Conservation (phyloP, 1,140 invertebrate species). For the Dufourea novaeangliae region DNA sequence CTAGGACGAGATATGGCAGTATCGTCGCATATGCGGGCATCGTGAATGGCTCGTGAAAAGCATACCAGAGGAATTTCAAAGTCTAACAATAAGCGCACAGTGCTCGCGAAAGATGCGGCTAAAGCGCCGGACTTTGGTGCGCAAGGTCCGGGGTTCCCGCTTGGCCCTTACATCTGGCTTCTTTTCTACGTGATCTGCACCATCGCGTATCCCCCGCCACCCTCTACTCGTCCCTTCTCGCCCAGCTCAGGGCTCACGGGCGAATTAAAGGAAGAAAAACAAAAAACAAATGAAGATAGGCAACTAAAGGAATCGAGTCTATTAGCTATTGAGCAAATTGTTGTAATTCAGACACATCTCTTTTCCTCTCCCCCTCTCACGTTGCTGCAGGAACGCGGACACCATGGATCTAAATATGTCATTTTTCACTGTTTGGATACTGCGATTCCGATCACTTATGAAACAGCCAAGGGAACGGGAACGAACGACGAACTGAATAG, state of each 20-base stretch:
- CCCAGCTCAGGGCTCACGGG: background rate
- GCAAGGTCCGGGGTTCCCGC: conserved; percentile 44
- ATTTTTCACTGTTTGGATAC: conserved; percentile 41
- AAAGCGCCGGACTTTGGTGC: conserved; percentile 46
- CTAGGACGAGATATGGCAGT: conserved; percentile 75
- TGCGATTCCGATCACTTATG: background rate
- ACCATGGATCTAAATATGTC: conserved; percentile 60
- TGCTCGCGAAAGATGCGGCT: conserved; percentile 30
- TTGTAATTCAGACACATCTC: conserved; percentile 77
- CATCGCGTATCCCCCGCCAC: background rate
- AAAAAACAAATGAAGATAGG: background rate
- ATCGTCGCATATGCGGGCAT: conserved; percentile 75
- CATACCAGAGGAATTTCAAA: conserved; percentile 75
- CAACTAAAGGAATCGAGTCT: conserved; percentile 58
- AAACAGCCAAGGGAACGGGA: background rate
- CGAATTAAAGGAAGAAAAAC: conserved; percentile 11
- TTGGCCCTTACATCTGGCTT: conserved; percentile 45
- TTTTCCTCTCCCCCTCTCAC: conserved; percentile 58
- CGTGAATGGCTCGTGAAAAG: conserved; percentile 74
- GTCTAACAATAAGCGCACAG: conserved; percentile 45
- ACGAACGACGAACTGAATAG: background rate
- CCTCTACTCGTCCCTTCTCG: background rate
- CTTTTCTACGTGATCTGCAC: conserved; percentile 31
- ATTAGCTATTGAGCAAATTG: conserved; percentile 77
- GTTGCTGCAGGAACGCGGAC: conserved; percentile 44